Evolutionary conservation across 2,888 invertebrate genomes (phyloP), one percentile per base, ranked within the genome.

Genomic region (Homarus gammarus): DNA sequence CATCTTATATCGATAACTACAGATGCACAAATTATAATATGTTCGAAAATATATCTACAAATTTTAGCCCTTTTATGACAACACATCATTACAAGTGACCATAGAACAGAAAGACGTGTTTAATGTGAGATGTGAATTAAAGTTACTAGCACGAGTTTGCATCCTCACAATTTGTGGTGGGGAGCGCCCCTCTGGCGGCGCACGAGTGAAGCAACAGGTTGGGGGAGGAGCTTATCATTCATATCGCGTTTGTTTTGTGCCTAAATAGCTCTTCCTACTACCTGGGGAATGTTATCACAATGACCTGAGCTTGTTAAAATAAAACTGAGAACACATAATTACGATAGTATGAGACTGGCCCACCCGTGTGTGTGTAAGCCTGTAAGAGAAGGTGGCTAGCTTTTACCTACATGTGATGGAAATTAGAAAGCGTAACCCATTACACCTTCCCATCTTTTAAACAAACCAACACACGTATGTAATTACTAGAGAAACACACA

Each of bases 141-240:
- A 77, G 61, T 44, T 22, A 6, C 18, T 40, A 31, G 31, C 31
- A 33, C 1, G 18, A 12, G 10, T n/a, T 33, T 22, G 64, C 10
- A 49, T 44, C 44, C n/a, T 0, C 40, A 33, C 38, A 44, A 22
- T 51, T 15, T 22, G 40, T 22, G 15, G 70, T 33, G 44, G 70
- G 27, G 40, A 10, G 49, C 33, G 44, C 64, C 64, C 77, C 44
- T 64, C 64, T 77, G 27, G 77, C 36, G 84, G 64, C 84, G 44
- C 31, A 15, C 40, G 38, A 15, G 22, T 36, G 64, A 85, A 85
- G 84, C 84, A 85, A 85, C 84, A 85, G 77, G 84, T 85, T 31
- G 73, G 61, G 75, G 75, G 84, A 36, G 75, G 73, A 15, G 61
- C 64, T 18, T 75, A 68, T 31, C 84, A 85, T 77, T 77, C 75